Evolutionary conservation across 2,113 vertebrate genomes (phyloP), one percentile per base, ranked within the genome.

Genomic region (Mesoclemmys tuberculata): DNA sequence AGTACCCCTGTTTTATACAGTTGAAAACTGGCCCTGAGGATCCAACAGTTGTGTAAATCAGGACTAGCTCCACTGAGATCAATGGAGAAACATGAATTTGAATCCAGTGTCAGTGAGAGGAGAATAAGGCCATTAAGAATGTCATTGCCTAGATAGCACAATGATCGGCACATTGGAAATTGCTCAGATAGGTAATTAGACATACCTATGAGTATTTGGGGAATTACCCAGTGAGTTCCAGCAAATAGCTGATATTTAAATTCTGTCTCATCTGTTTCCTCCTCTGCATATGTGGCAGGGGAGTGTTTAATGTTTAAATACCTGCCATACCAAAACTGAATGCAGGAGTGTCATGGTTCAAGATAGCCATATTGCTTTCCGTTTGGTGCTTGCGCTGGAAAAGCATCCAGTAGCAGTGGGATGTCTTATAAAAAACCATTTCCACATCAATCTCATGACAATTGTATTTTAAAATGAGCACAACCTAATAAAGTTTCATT

Each of bases 401-500:
- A 97, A 79, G 78, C 87, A 95, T 95, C 96, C 96, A 97, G 95
- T 91, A 1, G 14, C 11, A 54, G 0, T 7, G 91, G 90, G 91
- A 90, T 94, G 94, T 96, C 94, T 94, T 92, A 90, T 92, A 96
- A 95, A 94, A 94, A 95, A 92, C 85, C 1, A 81, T 95, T 97
- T 96, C 94, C 90, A 79, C 93, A 95, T 84, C 64, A 1, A 87
- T 97, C 93, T 94, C 88, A 52, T 90, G 92, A 94, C 90, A 90
- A 92, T 88, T 95, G 93, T 93, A 90, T 96, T 95, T 96, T 95
- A 96, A 96, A 96, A 92, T 94, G 92, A 96, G 95, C 93, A 90
- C 78, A 95, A 87, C 58, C 94, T 91, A 97, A 97, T 97, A 97
- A 97, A 97, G 94, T 96, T 97, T 85, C 92, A 89, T 88, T 97